A percentile compares a stretch with the other conserved stretches of the same genome.
phyloP scores from a whole-genome alignment of 2,113 vertebrate species.

The Ginglymostoma cirratum region DNA sequence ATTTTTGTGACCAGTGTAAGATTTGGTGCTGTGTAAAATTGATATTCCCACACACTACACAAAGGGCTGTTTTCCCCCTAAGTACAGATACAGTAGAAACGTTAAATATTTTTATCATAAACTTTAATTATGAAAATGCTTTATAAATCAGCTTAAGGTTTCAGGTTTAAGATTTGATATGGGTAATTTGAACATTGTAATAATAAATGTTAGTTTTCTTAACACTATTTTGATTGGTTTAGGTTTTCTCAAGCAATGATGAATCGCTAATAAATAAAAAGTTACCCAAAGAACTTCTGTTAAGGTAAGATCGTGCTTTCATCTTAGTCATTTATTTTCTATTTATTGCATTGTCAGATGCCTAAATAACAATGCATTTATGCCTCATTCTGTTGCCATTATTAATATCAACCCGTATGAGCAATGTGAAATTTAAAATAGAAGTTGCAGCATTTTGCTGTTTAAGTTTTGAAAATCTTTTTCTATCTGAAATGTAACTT shows the following conservation, averaged over 20 bases:
- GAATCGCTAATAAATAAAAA: conserved; percentile 95
- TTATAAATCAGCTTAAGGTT: background rate
- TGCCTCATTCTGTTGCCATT: background rate
- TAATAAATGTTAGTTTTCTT: conserved; percentile 39
- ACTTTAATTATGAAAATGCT: too few species aligned
- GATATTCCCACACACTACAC: background rate
- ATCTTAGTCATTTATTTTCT: background rate
- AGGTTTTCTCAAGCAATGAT: conserved; percentile 92
- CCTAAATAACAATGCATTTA: background rate
- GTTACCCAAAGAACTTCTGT: conserved; percentile 90
- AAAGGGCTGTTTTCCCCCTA: background rate
- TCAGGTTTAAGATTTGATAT: conserved; percentile 37
- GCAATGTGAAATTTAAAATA: background rate
- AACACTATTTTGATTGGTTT: conserved; percentile 42
- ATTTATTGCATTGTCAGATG: background rate
- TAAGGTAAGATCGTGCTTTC: conserved; percentile 65
- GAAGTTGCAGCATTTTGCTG: background rate
- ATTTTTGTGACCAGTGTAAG: background rate
- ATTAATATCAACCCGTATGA: background rate
- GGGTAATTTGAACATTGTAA: conserved; percentile 40
- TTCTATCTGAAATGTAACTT: background rate
- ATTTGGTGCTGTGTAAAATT: background rate
- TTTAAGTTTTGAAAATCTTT: background rate
- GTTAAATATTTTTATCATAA: background rate
- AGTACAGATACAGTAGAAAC: background rate